Evolutionary conservation across 2,888 invertebrate species (phyloP), one percentile per base, ranked within the genome.

Genomic region (Tinea pellionella): DNA sequence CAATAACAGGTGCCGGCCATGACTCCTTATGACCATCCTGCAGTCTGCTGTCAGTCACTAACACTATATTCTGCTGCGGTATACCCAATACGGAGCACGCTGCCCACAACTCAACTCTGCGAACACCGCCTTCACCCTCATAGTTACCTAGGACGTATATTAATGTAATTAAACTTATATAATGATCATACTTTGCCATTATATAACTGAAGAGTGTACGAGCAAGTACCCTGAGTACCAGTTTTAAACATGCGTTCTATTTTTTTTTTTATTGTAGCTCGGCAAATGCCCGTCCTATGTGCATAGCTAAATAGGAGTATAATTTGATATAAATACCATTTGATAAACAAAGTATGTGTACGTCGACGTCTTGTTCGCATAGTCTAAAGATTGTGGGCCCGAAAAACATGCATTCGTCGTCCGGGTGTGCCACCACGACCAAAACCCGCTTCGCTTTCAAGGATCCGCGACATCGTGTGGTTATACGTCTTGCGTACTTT

Each of bases 381-480:
- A 95, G 80, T 72, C 92, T 89, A 64, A 93, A 89, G 64, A 97
- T 91, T 43, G 94, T 90, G 15, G 99, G 99, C 0, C 97, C 96
- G 78, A 99, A 99, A 79, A 99, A 99, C 99, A 99, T 98, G 68
- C 96, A 96, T 77, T 99, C 99, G 77, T 99, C 99, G 78, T 99
- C 99, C 13, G 99, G 99, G 87, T 99, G 99, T 18, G 99, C 97
- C 51, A 92, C 94, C 1, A 98, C 92, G 60, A 99, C 76, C 30
- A 98, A 80, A 51, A 96, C 90, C 66, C 94, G 84, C 63, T 83
- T 85, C 1, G 89, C 84, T 47, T 87, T 75, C 41, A 88, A 78
- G 12, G 89, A 81, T 29, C 87, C 88, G 32, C 84, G 80, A 61
- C 80, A 83, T 65, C 89, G 79, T 0, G 83, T 82, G 51, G 89